Base-by-base conservation (phyloP, 2,888 invertebrate genomes). In the Odontocolon sp. region DNA sequence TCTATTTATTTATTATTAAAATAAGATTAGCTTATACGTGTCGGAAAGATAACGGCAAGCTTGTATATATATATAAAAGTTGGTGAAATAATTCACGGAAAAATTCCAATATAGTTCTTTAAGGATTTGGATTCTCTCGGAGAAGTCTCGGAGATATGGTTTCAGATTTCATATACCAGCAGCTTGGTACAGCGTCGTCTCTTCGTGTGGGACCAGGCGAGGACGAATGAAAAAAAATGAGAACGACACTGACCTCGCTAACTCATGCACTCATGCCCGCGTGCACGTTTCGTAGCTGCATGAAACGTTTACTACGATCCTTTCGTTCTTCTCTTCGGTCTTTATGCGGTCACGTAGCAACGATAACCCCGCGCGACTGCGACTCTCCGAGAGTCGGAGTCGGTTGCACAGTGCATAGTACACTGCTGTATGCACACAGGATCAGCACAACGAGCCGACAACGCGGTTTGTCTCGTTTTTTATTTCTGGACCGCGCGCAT, bases 211-310 rank as follows among this genome's bases (percentile, higher is more conserved):
- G 59, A 56, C 26, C 33, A 14, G 26, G 8, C 52, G 67, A 77
- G 47, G 56, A 38, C 54, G 50, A 38, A 26, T 45, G 36, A 40
- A 56, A 63, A 36, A 72, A 61, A 78, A 73, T 67, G 74, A 47
- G 75, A 74, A 77, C 77, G 76, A 81, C 82, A 85, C 87, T 89
- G 88, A 87, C 89, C 88, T 89, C 88, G 84, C 86, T 82, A 83
- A 85, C 88, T 88, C 84, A 84, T 87, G 88, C 86, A 85, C 85
- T 81, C 86, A 83, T 85, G 84, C 84, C 82, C 71, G 57, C 50
- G 33, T 42, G 59, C 70, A 76, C 71, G 70, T 67, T 71, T 71
- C 26, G 36, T 61, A 36, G 28, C 54, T 26, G 40, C 54, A 36
- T 38, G 52, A 56, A 61, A 61, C 33, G 16, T 56, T 67, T 61